phyloP scores from a whole-genome alignment of 2,113 vertebrate genomes.

The Corythaixoides concolor region DNA sequence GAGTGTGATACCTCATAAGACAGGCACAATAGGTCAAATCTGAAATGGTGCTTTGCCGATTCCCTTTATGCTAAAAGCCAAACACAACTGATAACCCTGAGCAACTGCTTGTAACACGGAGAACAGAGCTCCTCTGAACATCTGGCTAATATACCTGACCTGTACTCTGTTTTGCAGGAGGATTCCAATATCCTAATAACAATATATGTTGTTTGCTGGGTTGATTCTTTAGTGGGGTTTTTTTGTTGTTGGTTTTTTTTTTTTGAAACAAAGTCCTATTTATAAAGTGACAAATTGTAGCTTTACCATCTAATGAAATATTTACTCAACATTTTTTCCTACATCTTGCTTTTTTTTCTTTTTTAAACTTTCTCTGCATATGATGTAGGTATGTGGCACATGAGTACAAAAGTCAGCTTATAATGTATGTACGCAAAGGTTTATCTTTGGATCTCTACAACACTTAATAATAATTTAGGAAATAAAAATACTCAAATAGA shows the following conservation, averaged over 20 bases:
- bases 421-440: neutral
- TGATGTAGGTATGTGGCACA: neutral
- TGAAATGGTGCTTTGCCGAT: neutral
- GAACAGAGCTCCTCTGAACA: neutral
- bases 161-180: neutral
- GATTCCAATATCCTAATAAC: neutral
- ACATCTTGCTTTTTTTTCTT: neutral
- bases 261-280: neutral
- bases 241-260: neutral
- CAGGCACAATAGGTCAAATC: neutral
- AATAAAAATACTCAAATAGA: conserved; percentile 46
- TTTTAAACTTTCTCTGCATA: neutral
- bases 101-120: neutral
- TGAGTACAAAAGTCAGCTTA: neutral
- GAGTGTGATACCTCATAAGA: neutral
- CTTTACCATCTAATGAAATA: neutral
- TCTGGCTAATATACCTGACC: neutral
- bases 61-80: neutral
- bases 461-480: neutral
- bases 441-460: neutral
- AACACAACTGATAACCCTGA: neutral
- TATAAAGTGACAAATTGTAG: neutral
- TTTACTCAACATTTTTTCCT: neutral
- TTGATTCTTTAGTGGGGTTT: neutral
- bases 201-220: neutral